A percentile compares a stretch with the other conserved stretches of the same genome.
Conservation (phyloP, 2,797 vertebrate species). For the Bucorvus abyssinicus region DNA sequence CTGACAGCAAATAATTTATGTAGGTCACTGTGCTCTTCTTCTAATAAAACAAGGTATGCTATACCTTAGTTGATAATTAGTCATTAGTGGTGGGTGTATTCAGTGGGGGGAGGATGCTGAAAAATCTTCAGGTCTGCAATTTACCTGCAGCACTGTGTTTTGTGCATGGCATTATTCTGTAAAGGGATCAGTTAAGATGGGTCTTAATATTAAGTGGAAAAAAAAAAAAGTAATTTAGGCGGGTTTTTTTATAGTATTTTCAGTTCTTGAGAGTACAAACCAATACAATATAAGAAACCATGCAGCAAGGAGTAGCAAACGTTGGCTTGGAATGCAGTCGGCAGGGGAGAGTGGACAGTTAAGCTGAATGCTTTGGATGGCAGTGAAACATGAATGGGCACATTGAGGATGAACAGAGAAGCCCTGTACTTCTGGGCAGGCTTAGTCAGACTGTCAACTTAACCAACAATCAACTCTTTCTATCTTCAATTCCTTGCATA, state of each 20-base stretch:
- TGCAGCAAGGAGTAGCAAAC: not conserved
- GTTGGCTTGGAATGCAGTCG: not conserved
- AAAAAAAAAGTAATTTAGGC: too few species aligned
- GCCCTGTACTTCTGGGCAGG: not conserved
- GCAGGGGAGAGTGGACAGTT: not conserved
- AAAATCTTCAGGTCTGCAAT: not conserved
- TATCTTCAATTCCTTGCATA: not conserved
- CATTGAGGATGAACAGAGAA: conserved; percentile 42
- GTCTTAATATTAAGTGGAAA: not conserved
- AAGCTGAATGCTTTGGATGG: not conserved
- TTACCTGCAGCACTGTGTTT: not conserved
- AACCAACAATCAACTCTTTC: conserved; percentile 4
- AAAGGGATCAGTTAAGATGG: not conserved
- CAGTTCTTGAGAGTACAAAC: not conserved
- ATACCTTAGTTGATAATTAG: not conserved
- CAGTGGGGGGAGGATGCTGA: not conserved
- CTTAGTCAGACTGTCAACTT: not conserved
- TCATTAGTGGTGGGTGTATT: not conserved
- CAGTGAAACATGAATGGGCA: conserved; percentile 16
- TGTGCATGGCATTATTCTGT: not conserved
- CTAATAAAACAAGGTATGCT: not conserved
- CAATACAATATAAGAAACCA: not conserved
- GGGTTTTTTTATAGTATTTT: not conserved
- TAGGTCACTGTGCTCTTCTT: not conserved
- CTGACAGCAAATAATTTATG: not conserved